Evolutionary conservation across 2,888 invertebrate genomes (phyloP).

Genomic region (Tetheella fluctuosa): DNA sequence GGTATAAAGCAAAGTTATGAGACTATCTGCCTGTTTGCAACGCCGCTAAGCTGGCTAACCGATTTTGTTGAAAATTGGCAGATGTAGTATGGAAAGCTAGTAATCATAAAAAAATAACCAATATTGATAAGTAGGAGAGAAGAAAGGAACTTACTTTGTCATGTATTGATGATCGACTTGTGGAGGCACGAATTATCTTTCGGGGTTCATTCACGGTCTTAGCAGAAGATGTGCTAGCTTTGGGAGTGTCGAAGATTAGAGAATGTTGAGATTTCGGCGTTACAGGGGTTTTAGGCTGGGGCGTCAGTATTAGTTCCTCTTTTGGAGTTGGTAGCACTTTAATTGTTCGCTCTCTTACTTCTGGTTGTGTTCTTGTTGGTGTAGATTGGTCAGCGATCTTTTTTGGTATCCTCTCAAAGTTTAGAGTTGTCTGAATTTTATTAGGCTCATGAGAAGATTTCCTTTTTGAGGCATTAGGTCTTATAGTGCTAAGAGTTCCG

Average conservation of each 20-base stretch:
- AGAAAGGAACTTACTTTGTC: conserved; percentile 63
- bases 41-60: neutral
- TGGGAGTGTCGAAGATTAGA: conserved; percentile 59
- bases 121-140: neutral
- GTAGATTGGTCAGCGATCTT: conserved; percentile 52
- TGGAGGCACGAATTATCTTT: conserved; percentile 48
- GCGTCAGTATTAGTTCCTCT: conserved; percentile 48
- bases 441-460: conserved; percentile 54
- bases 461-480: conserved; percentile 63
- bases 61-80: conserved; percentile 12
- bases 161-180: conserved; percentile 54
- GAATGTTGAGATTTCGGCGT: conserved; percentile 27
- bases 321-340: conserved; percentile 48
- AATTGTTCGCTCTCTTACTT: conserved; percentile 50
- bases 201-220: conserved; percentile 54
- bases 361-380: conserved; percentile 41
- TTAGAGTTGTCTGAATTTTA: conserved; percentile 79
- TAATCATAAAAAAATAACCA: too few species aligned
- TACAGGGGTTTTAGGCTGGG: conserved; percentile 50
- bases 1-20: too few species aligned
- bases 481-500: conserved; percentile 79
- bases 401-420: conserved; percentile 71
- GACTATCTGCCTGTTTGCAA: conserved; percentile 13
- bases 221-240: conserved; percentile 58
- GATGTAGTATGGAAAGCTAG: too few species aligned